Evolutionary conservation across 2,797 vertebrate genomes (phyloP).

Genomic region (Ispidina lecontei): DNA sequence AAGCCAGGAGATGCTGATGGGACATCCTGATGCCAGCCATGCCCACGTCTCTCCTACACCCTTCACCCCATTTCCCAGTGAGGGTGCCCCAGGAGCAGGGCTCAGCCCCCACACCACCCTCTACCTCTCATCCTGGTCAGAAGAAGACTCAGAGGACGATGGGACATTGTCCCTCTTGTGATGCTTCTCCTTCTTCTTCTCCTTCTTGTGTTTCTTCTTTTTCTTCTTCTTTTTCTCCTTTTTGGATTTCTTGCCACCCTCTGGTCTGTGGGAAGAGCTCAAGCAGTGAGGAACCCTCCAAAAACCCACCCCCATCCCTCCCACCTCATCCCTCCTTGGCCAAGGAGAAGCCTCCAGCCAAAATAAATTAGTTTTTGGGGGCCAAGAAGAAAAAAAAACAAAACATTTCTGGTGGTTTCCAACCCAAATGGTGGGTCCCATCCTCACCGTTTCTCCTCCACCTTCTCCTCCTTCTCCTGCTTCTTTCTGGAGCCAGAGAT

Average conservation of each 20-base stretch:
- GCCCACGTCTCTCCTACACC: neutral
- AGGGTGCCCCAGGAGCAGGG: accelerated
- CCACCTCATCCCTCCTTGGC: neutral
- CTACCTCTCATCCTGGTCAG: constrained; percentile 71
- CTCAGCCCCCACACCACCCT: neutral
- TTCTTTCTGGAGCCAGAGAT: constrained; percentile 11
- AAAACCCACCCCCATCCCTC: neutral
- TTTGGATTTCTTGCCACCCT: constrained; percentile 84
- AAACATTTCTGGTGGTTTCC: neutral
- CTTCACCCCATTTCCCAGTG: accelerated
- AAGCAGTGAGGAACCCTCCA: neutral
- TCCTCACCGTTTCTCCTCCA: constrained; percentile 58
- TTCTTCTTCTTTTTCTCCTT: constrained; percentile 89
- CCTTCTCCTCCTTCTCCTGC: constrained; percentile 60
- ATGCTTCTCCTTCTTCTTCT: constrained; percentile 81
- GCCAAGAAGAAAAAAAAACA: no score
- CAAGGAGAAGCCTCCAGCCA: neutral
- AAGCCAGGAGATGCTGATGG: accelerated
- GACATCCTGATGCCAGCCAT: neutral
- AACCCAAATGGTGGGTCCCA: neutral
- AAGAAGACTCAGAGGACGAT: constrained; percentile 25
- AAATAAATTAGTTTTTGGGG: neutral
- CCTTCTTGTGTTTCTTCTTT: constrained; percentile 80
- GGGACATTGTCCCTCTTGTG: constrained; percentile 70
- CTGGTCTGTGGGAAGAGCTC: constrained; percentile 59